A percentile compares a stretch with the other conserved stretches of the same genome.
These are phyloP conservation scores for Amblyteles armatorius DNA, from an alignment of 2,888 invertebrate genomes.

Conservation along the genomic window DNA sequence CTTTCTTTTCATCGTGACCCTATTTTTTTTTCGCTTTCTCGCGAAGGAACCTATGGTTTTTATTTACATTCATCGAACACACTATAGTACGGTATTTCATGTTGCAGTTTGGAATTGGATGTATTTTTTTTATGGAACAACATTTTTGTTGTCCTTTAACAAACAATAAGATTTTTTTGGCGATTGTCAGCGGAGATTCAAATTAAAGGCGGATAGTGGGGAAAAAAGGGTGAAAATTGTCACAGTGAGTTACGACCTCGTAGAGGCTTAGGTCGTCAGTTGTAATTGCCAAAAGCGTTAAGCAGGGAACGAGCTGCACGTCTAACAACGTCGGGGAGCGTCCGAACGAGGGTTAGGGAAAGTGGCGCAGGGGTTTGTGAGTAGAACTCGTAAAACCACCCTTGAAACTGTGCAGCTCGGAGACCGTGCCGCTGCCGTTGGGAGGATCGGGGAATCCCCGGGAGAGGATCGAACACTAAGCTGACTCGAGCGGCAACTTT, in stretches of 20 bases:
- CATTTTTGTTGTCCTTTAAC: background rate
- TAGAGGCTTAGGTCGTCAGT: background rate
- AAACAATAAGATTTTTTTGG: background rate
- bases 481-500: constrained; percentile 19
- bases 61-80: background rate
- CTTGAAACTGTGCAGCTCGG: constrained; percentile 37
- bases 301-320: background rate
- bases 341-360: constrained; percentile 16
- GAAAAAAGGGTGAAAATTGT: background rate
- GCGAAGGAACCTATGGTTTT: background rate
- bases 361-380: constrained; percentile 9
- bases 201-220: background rate
- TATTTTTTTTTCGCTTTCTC: background rate
- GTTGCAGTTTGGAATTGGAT: background rate
- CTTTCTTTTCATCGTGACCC: constrained; percentile 33
- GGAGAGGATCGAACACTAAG: constrained; percentile 39
- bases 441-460: constrained; percentile 25
- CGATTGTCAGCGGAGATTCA: background rate
- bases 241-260: background rate
- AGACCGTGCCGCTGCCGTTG: constrained; percentile 20
- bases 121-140: background rate
- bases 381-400: constrained; percentile 45
- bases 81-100: background rate
- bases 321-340: background rate
- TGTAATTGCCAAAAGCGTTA: constrained; percentile 6